Evolutionary conservation across 2,797 vertebrate genomes (phyloP).

Genomic region (Anas flavirostris): DNA sequence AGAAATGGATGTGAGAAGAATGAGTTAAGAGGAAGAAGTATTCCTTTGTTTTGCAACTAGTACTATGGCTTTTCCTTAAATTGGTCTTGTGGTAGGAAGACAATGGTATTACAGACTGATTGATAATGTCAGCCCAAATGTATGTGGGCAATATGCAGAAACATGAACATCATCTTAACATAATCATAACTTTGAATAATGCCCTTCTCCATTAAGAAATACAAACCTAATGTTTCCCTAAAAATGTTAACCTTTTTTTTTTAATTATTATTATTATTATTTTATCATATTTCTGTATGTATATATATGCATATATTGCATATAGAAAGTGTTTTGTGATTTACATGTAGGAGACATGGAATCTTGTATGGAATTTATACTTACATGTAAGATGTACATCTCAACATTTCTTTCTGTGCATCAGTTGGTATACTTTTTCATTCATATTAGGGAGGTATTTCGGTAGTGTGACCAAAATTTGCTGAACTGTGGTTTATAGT

Average conservation of each 20-base stretch:
- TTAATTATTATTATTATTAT: neutral
- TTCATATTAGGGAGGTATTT: conserved; percentile 1
- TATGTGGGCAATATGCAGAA: neutral
- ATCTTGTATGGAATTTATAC: neutral
- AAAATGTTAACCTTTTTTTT: neutral
- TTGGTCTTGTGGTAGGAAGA: neutral
- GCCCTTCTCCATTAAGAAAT: neutral
- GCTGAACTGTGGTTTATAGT: conserved; percentile 67
- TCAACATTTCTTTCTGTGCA: neutral
- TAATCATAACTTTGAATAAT: neutral
- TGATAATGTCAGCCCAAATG: neutral
- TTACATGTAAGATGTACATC: neutral
- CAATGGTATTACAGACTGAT: neutral
- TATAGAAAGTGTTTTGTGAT: neutral
- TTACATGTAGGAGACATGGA: neutral
- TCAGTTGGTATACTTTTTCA: neutral
- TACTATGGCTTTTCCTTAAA: neutral
- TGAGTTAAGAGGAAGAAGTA: neutral
- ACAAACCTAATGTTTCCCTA: neutral
- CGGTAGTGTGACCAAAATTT: conserved; percentile 62
- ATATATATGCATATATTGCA: neutral
- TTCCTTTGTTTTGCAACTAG: neutral
- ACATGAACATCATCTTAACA: neutral
- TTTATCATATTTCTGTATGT: neutral
- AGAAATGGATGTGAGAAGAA: neutral